These are phyloP conservation scores for Amphiprion ocellaris DNA, from an alignment of 2,113 vertebrate genomes.

Conservation along the genomic window DNA sequence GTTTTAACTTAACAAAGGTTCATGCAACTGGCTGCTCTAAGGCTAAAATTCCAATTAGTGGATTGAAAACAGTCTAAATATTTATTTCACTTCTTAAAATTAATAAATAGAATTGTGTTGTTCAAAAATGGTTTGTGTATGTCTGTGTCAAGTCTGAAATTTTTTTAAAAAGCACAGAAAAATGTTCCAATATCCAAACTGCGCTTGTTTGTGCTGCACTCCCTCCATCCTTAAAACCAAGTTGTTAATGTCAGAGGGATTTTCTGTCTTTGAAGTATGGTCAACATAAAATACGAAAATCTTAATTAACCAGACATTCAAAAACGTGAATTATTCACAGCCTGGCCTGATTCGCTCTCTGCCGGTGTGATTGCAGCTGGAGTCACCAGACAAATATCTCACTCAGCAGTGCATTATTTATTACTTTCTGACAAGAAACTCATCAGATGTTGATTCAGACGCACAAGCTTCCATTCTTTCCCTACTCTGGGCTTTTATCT, in stretches of 20 bases:
- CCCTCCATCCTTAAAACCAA: conserved; percentile 3
- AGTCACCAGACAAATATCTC: conserved; percentile 34
- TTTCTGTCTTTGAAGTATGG: conserved; percentile 34
- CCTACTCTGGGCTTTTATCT: not conserved
- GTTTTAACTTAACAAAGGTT: too few relatives aligned
- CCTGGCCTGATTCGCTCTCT: conserved; percentile 6
- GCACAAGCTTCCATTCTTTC: not conserved
- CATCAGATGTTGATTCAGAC: conserved; percentile 11
- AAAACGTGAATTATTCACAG: conserved; percentile 60
- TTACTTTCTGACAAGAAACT: not conserved
- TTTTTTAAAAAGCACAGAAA: too few relatives aligned
- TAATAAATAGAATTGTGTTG: too few relatives aligned
- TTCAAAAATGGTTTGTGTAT: too few relatives aligned
- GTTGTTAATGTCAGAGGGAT: conserved; percentile 24
- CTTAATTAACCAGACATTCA: conserved; percentile 42
- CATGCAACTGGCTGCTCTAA: too few relatives aligned
- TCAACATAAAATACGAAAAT: conserved; percentile 9
- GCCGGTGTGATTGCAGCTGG: conserved; percentile 46
- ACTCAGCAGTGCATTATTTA: conserved; percentile 31
- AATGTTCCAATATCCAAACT: too few relatives aligned
- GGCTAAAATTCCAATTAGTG: too few relatives aligned
- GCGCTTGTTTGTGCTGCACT: not conserved
- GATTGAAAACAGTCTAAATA: too few relatives aligned
- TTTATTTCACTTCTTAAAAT: too few relatives aligned
- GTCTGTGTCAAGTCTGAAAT: too few relatives aligned